Evolutionary conservation across 2,797 vertebrate species (phyloP), one percentile per base, ranked within the genome.

Genomic region (Discoglossus pictus): DNA sequence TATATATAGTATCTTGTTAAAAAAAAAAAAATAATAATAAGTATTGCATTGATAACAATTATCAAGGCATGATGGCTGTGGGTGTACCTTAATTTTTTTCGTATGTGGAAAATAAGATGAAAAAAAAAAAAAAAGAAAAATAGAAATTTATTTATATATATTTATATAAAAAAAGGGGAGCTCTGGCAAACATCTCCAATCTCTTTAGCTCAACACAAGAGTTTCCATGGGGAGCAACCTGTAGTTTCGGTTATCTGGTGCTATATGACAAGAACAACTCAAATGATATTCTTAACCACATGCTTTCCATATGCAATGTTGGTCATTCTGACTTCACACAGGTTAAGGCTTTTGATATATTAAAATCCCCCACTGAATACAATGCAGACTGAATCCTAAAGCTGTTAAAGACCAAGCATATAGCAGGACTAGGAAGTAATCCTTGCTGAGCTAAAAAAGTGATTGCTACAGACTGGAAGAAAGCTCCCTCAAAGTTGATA

Each of bases 11-110:
- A 82, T 77, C 79, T 77, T 79, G 73, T 72, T 72, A 72, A 78
- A 70, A 58, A 51, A 31, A 31, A 31, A 31, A 31, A 31, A 31
- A 31, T 4, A 61, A 73, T 46, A 84, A 81, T 79, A 82, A 84
- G 75, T 84, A 83, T 87, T 87, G 87, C 89, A 86, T 83, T 86
- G 79, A 85, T 90, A 85, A 91, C 83, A 83, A 67, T 78, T 88
- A 89, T 87, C 87, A 93, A 92, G 89, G 89, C 89, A 87, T 89
- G 86, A 93, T 86, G 91, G 91, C 88, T 86, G 92, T 77, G 79
- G 81, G 79, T 86, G 80, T 83, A 88, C 82, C 83, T 82, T 69
- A 60, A 27, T 8, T 50, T 60, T 53, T 50, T 47, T 24, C 46
- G 7, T 61, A 2, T 40, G 4, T 31, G 27, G 65, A 24, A 59